A percentile compares a stretch with the other conserved stretches of the same genome.
Conservation (phyloP, 1,140 invertebrate species). For the Cherax quadricarinatus region DNA sequence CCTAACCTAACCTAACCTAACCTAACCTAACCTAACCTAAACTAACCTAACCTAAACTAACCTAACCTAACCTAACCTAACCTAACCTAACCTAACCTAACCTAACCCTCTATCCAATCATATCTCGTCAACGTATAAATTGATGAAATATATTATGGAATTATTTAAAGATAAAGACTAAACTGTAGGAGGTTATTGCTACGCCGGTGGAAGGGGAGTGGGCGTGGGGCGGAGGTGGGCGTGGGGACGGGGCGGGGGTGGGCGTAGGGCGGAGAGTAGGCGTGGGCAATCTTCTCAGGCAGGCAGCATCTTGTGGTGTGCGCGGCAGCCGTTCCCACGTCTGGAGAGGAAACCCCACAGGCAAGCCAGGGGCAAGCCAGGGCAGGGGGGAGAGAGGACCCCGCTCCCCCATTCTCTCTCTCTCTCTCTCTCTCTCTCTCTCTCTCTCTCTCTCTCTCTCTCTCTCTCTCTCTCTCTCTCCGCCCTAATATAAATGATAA, state of each 20-base stretch:
- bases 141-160: too few species aligned
- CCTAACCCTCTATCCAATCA: too few species aligned
- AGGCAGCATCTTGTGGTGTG: not conserved
- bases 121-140: too few species aligned
- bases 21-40: too few species aligned
- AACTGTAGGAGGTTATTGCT: too few species aligned
- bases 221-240: not conserved
- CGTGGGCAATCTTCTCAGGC: not conserved
- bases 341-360: not conserved
- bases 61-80: too few species aligned
- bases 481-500: not conserved
- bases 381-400: not conserved
- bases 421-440: too few species aligned
- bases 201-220: too few species aligned
- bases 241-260: not conserved
- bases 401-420: not conserved
- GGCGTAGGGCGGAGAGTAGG: not conserved
- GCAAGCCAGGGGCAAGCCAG: not conserved
- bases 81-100: too few species aligned
- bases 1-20: too few species aligned
- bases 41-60: too few species aligned
- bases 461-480: not conserved
- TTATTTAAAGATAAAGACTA: too few species aligned
- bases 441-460: not conserved
- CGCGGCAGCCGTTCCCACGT: conserved; percentile 8